These are phyloP conservation scores for Drosophila nasuta DNA, from an alignment of 1,140 invertebrate species.

Conservation along the genomic window DNA sequence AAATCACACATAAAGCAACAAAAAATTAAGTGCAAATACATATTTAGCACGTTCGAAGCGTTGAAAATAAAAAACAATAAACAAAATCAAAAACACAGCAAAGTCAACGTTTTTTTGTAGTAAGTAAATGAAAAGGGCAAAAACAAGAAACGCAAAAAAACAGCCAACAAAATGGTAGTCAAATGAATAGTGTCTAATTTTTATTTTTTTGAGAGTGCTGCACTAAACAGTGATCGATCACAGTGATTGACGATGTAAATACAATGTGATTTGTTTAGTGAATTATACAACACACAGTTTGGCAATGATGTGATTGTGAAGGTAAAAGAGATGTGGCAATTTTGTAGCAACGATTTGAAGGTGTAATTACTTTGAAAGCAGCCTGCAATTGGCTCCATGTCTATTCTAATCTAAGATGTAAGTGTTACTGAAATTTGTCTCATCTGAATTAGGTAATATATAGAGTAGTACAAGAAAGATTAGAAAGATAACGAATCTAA, in stretches of 20 bases:
- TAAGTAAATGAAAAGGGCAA: slow-evolving; percentile 14
- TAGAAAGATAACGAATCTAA: no score
- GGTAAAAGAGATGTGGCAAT: not conserved
- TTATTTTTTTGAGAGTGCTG: slow-evolving; percentile 24
- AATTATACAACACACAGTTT: slow-evolving; percentile 3
- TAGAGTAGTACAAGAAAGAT: no score
- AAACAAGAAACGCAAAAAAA: slow-evolving; percentile 17
- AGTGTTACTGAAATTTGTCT: no score
- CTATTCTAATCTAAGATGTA: no score
- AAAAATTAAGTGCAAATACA: slow-evolving; percentile 48
- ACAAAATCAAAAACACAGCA: slow-evolving; percentile 35
- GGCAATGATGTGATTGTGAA: not conserved
- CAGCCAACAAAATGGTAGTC: slow-evolving; percentile 20
- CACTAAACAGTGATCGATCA: slow-evolving; percentile 23
- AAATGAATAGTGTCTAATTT: slow-evolving; percentile 22
- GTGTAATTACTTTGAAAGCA: no score
- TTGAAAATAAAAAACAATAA: slow-evolving; percentile 47
- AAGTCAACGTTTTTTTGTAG: slow-evolving; percentile 37
- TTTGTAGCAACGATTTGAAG: not conserved
- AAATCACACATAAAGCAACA: slow-evolving; percentile 21
- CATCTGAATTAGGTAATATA: no score
- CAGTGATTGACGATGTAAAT: slow-evolving; percentile 2
- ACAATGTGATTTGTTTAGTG: slow-evolving; percentile 2
- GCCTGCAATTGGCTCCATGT: no score
- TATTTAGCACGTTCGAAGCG: slow-evolving; percentile 55